phyloP scores from a whole-genome alignment of 2,113 vertebrate species.

The Lipophrys pholis region DNA sequence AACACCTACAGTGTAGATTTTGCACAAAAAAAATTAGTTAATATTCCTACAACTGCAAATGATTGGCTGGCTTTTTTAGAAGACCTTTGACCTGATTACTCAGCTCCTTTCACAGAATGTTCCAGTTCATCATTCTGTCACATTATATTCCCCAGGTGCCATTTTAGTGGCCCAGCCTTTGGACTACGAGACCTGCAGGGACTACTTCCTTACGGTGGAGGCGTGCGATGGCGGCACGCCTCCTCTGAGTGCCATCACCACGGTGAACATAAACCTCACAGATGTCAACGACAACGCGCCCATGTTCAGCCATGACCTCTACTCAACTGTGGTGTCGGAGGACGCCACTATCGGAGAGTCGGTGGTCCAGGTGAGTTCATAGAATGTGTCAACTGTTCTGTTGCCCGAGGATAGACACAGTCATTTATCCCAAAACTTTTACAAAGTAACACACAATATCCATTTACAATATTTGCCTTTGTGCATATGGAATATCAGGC shows the following conservation, averaged over 20 bases:
- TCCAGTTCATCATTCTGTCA: background rate
- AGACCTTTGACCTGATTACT: too few species aligned
- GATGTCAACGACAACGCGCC: conserved; percentile 98
- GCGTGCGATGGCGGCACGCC: conserved; percentile 94
- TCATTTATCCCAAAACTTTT: background rate
- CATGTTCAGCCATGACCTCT: conserved; percentile 88
- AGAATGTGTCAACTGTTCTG: background rate
- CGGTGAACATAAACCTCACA: conserved; percentile 92
- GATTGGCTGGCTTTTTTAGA: too few species aligned
- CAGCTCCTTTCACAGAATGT: too few species aligned
- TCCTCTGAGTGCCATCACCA: conserved; percentile 90
- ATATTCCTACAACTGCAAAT: too few species aligned
- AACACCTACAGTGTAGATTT: too few species aligned
- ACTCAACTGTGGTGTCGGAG: conserved; percentile 92
- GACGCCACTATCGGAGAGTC: conserved; percentile 89
- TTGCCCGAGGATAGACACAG: background rate
- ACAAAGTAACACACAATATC: too few species aligned
- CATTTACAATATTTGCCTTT: too few species aligned
- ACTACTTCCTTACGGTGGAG: conserved; percentile 95
- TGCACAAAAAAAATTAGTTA: too few species aligned
- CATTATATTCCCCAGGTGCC: conserved; percentile 78
- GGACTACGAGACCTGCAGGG: conserved; percentile 93
- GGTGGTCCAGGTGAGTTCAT: conserved; percentile 85
- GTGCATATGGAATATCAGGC: too few species aligned
- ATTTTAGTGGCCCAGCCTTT: conserved; percentile 88